Conservation (phyloP, 2,888 invertebrate species). For the Microplitis deprimator region DNA sequence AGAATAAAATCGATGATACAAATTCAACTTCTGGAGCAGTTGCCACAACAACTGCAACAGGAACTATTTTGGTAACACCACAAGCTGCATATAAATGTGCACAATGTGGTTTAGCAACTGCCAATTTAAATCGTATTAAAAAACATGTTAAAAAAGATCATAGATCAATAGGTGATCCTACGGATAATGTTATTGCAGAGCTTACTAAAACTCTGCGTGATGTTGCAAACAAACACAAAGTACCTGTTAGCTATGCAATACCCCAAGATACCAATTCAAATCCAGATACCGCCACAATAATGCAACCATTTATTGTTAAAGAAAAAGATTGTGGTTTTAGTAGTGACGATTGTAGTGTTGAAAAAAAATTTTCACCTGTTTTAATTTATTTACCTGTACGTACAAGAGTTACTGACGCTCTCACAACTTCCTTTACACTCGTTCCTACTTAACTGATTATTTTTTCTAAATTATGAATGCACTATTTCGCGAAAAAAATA, state of each 20-base stretch:
- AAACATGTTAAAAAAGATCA: slow-evolving; percentile 73
- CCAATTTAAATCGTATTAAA: slow-evolving; percentile 68
- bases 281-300: slow-evolving; percentile 77
- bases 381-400: slow-evolving; percentile 95
- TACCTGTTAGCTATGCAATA: slow-evolving; percentile 79
- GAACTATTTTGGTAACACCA: slow-evolving; percentile 71
- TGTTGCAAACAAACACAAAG: slow-evolving; percentile 73
- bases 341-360: slow-evolving; percentile 59
- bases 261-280: slow-evolving; percentile 73
- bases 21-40: background rate
- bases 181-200: slow-evolving; percentile 71
- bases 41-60: slow-evolving; percentile 62
- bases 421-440: slow-evolving; percentile 93
- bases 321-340: slow-evolving; percentile 72
- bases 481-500: background rate
- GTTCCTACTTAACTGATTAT: slow-evolving; percentile 85
- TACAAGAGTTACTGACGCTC: slow-evolving; percentile 86
- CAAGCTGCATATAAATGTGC: slow-evolving; percentile 69
- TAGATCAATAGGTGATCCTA: slow-evolving; percentile 65
- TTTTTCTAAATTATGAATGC: background rate
- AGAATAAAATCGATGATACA: slow-evolving; percentile 71
- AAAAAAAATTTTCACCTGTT: slow-evolving; percentile 85
- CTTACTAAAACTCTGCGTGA: slow-evolving; percentile 73
- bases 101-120: slow-evolving; percentile 67
- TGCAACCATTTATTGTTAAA: slow-evolving; percentile 93